Evolutionary conservation across 2,113 vertebrate species (phyloP), one percentile per base, ranked within the genome.

Genomic region (Pygoscelis adeliae): DNA sequence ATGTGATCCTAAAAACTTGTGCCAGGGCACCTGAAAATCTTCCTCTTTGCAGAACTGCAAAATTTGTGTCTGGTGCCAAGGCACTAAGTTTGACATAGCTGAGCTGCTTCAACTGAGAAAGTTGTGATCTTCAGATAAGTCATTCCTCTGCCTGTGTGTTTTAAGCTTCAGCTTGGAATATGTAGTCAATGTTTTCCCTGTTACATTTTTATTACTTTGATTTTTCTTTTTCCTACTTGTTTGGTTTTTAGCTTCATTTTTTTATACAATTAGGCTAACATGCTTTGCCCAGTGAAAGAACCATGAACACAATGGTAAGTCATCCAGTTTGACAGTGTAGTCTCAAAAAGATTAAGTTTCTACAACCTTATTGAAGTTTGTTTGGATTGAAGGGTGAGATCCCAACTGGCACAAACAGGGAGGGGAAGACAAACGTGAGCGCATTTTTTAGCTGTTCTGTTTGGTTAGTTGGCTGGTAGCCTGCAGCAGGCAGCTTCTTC

Each of bases 281-380:
- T 10, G 13, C 16, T 83, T 59, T 74, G 38, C 13, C 38, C 4
- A 6, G 42, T 58, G 59, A 49, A 72, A 67, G 42, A 46, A 40
- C 20, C 4, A 2, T 7, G 8, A 78, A 30, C 7, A 6, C 17
- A 25, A 0, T 15, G 19, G 13, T 66, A 42, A 86, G 21, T 66
- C 5, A n/a, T 47, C 29, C 0, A 1, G 6, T 77, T 94, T 27
- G 14, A 29, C 21, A 56, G 30, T 1, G 0, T 46, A 46, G 13
- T 38, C 53, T 63, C 10, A 16, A 29, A 92, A 78, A 34, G 10
- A 29, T 61, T 5, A 62, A 12, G 1, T 36, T 70, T 15, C 4
- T 44, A 5, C 4, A 62, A 8, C 4, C 9, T 62, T 72, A 20
- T 0, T 62, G 36, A 42, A 15, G 5, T 8, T 59, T n/a, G 16